phyloP scores from a whole-genome alignment of 2,888 invertebrate species.

The Hyposoter dolosus region DNA sequence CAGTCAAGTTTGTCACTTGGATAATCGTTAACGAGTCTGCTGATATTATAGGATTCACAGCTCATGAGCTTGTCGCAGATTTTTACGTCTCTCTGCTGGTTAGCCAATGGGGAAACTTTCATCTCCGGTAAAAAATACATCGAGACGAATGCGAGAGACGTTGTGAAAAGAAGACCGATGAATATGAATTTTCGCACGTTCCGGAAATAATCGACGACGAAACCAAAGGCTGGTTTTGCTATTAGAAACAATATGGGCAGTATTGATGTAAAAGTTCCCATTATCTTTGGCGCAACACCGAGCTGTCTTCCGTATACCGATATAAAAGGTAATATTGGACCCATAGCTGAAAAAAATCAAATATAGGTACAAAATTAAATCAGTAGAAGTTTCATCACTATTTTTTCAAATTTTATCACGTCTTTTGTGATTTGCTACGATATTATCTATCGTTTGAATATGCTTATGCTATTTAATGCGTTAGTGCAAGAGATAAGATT shows the following conservation, averaged over 20 bases:
- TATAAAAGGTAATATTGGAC: conserved; percentile 92
- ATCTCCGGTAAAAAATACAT: conserved; percentile 89
- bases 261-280: conserved; percentile 91
- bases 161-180: conserved; percentile 88
- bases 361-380: conserved; percentile 29
- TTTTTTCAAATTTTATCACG: not conserved
- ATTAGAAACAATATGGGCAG: conserved; percentile 91
- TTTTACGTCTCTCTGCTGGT: not conserved
- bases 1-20: conserved; percentile 70
- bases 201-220: conserved; percentile 90
- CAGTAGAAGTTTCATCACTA: not conserved
- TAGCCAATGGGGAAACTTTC: conserved; percentile 65
- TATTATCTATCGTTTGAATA: not conserved
- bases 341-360: conserved; percentile 88
- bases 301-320: conserved; percentile 92
- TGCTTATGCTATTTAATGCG: not conserved
- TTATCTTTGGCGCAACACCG: conserved; percentile 90
- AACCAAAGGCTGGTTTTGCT: conserved; percentile 92
- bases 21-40: not conserved
- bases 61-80: conserved; percentile 49
- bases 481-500: too few relatives aligned
- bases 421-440: not conserved
- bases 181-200: conserved; percentile 90
- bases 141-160: conserved; percentile 89
- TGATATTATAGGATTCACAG: conserved; percentile 44